Evolutionary conservation across 1,140 invertebrate genomes (phyloP), one percentile per base, ranked within the genome.

Genomic region (Eciton burchellii): DNA sequence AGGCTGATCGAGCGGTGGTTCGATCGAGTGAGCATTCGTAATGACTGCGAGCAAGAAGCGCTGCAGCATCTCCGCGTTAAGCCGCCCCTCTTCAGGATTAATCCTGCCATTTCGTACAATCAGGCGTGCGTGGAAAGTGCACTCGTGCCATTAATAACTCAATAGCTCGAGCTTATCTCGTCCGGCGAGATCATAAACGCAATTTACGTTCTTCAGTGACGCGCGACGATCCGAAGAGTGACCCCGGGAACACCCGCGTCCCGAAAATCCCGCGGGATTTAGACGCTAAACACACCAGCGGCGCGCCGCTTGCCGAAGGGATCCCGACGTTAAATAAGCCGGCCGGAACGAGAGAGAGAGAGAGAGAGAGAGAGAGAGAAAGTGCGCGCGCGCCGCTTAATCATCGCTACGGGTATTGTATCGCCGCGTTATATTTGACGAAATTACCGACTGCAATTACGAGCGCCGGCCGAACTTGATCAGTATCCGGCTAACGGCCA

Each of bases 241-340:
- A 11, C 63, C 4, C 35, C 74, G 62, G 74, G 45, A 63, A 79
- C 52, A 49, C 56, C 56, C 35, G 35, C 35, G 74, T 77, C 29
- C 62, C 26, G 49, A 56, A 70, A 79, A 79, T 68, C 74, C 43
- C 35, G 41, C 49, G n/a, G 62, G 74, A 79, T 79, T 79, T 79
- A 68, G 49, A 79, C 49, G 21, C 68, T 73, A 66, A 65, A 81
- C 70, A 81, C 19, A 43, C n/a, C n/a, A 16, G 26, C 43, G 35
- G n/a, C 8, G 63, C 45, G 8, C 26, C 60, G 54, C 54, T 71
- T 81, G 54, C 72, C 54, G 24, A 71, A 86, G 65, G 54, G 82
- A 84, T 84, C 52, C n/a, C 66, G n/a, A 66, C 72, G 73, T 84
- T 81, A 74, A 79, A 84, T 65, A 74, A 84, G 68, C 74, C n/a